Conservation (phyloP, 2,797 vertebrate species). For the Astyanax mexicanus region DNA sequence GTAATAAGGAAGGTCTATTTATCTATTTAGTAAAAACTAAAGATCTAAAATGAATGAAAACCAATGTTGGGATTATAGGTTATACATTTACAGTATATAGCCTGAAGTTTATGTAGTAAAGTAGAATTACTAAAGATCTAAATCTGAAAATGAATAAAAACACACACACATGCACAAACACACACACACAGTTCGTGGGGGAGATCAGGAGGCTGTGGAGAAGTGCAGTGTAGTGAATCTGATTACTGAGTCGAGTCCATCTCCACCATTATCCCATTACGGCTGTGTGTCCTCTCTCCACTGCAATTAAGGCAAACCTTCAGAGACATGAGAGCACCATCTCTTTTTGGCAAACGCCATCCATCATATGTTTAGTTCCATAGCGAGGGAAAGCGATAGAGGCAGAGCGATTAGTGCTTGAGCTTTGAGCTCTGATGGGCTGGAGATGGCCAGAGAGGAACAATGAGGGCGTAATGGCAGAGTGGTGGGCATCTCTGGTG, state of each 20-base stretch:
- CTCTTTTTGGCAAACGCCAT: conserved; percentile 75
- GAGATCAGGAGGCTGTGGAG: conserved; percentile 58
- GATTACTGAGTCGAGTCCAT: conserved; percentile 77
- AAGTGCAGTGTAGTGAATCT: conserved; percentile 71
- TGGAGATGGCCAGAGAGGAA: conserved; percentile 4
- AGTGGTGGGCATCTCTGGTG: conserved; percentile 36
- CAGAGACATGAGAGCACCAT: conserved; percentile 72
- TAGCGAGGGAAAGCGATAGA: conserved; percentile 62
- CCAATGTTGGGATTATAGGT: too few species aligned
- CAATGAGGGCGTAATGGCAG: conserved; percentile 14
- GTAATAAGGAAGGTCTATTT: too few species aligned
- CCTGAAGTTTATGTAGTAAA: too few species aligned
- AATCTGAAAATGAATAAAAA: not conserved
- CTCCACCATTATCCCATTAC: conserved; percentile 84
- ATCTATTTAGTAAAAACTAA: too few species aligned
- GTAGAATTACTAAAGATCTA: too few species aligned
- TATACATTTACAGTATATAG: too few species aligned
- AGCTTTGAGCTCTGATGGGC: conserved; percentile 34
- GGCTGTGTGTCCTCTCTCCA: conserved; percentile 74
- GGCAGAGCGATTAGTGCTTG: conserved; percentile 53
- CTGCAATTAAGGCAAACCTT: conserved; percentile 83
- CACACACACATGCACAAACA: not conserved
- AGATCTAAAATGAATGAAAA: too few species aligned
- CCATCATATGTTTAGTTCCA: conserved; percentile 79
- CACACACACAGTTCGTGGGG: conserved; percentile 39